These are phyloP conservation scores for Ptychoptera contaminata DNA, from an alignment of 2,888 invertebrate species.

Conservation along the genomic window DNA sequence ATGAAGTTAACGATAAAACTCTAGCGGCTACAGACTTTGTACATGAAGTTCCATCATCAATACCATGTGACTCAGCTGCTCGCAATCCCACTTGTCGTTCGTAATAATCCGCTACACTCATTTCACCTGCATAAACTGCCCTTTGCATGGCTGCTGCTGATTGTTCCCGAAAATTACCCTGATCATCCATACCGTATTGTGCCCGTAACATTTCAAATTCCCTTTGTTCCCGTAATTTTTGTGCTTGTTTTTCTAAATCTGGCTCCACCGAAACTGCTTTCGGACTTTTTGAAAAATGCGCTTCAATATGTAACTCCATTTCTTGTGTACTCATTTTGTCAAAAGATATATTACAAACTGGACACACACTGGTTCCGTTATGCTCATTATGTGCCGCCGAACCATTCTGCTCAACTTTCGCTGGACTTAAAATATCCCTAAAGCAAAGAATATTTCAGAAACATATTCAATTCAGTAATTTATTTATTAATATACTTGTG, in stretches of 20 bases:
- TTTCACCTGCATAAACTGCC: constrained; percentile 72
- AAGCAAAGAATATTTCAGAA: not conserved
- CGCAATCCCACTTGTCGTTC: constrained; percentile 62
- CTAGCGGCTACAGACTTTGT: constrained; percentile 40
- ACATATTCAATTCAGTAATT: not conserved
- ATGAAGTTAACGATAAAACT: constrained; percentile 15
- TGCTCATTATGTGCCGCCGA: constrained; percentile 18
- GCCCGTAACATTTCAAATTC: constrained; percentile 68
- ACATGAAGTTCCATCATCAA: constrained; percentile 68
- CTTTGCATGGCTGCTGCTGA: constrained; percentile 60
- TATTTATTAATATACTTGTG: constrained; percentile 69
- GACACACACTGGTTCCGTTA: constrained; percentile 27
- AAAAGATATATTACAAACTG: constrained; percentile 31
- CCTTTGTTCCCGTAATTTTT: constrained; percentile 55
- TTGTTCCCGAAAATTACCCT: constrained; percentile 62
- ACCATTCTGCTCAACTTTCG: constrained; percentile 13
- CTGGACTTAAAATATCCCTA: constrained; percentile 20
- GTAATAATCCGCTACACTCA: constrained; percentile 74
- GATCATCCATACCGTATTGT: constrained; percentile 81
- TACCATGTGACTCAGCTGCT: constrained; percentile 58
- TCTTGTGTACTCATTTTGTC: constrained; percentile 32
- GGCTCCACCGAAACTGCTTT: constrained; percentile 15
- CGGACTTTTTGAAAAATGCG: constrained; percentile 45
- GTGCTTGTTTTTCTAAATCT: constrained; percentile 43
- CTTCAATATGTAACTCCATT: constrained; percentile 60